Percentiles rank a stretch among this genome's conserved stretches.
Evolutionary conservation across 1,140 invertebrate genomes (phyloP).

Genomic region (Penaeus indicus): DNA sequence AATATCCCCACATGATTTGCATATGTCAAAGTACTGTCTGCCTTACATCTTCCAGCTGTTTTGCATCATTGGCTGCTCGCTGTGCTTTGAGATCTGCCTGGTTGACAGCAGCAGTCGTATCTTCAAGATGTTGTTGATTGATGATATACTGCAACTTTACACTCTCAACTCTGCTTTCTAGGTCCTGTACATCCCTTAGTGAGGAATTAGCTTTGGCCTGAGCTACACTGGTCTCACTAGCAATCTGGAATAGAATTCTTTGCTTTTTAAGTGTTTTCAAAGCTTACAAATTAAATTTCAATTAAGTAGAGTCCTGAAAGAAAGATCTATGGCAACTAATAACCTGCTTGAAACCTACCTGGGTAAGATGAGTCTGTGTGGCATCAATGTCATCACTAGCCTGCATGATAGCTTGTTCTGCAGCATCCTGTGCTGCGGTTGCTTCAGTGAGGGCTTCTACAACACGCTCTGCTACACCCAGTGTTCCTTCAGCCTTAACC

Average conservation of each 20-base stretch:
- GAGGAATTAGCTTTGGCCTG: constrained; percentile 82
- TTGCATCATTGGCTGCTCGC: constrained; percentile 73
- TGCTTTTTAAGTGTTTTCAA: too few relatives aligned
- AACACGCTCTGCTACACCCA: constrained; percentile 75
- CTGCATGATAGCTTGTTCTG: constrained; percentile 82
- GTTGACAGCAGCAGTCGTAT: constrained; percentile 75
- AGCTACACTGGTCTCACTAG: constrained; percentile 80
- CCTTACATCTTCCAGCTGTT: constrained; percentile 63
- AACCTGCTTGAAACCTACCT: constrained; percentile 69
- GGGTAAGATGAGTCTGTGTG: constrained; percentile 81
- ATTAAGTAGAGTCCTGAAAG: too few relatives aligned
- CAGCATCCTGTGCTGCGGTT: constrained; percentile 81
- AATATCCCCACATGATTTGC: too few relatives aligned
- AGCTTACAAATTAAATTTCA: too few relatives aligned
- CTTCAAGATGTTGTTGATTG: constrained; percentile 78
- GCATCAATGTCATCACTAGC: constrained; percentile 84
- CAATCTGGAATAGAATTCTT: constrained; percentile 72
- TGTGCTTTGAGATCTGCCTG: constrained; percentile 75
- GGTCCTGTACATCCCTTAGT: constrained; percentile 77
- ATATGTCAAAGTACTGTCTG: too few relatives aligned
- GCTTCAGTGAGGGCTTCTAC: constrained; percentile 78
- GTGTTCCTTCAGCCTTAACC: constrained; percentile 73
- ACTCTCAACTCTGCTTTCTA: constrained; percentile 79
- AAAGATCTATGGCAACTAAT: too few relatives aligned
- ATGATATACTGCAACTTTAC: constrained; percentile 83